Percentiles rank a stretch among this genome's conserved stretches.
These are phyloP conservation scores for Byasa hedistus DNA, from an alignment of 2,888 invertebrate genomes.

Conservation along the genomic window DNA sequence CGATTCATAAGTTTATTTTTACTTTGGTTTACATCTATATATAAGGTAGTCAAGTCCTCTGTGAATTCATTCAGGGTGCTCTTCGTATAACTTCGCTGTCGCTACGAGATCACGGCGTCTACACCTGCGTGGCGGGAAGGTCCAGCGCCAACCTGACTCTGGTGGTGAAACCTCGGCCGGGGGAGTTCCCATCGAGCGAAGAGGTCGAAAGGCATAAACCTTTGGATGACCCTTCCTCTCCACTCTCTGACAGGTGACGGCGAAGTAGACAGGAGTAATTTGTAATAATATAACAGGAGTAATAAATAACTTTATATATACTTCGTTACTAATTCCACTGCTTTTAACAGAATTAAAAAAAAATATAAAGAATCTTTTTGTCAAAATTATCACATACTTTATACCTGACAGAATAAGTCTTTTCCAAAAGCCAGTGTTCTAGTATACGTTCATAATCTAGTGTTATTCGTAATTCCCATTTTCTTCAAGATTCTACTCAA, in stretches of 20 bases:
- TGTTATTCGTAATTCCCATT: too few relatives aligned
- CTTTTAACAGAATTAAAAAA: too few relatives aligned
- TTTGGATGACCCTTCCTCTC: conserved; percentile 70
- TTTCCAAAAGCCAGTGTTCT: too few relatives aligned
- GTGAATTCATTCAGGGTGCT: conserved; percentile 80
- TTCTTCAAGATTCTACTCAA: too few relatives aligned
- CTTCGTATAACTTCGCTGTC: conserved; percentile 90
- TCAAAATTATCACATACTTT: too few relatives aligned
- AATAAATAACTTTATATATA: too few relatives aligned
- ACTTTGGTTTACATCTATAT: background rate
- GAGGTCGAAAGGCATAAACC: conserved; percentile 83
- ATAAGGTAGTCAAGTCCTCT: background rate
- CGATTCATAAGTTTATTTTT: too few relatives aligned
- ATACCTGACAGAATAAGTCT: too few relatives aligned
- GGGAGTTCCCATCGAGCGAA: conserved; percentile 88
- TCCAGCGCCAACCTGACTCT: conserved; percentile 90
- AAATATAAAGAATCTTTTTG: too few relatives aligned
- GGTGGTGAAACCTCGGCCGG: conserved; percentile 89
- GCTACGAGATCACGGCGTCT: conserved; percentile 90
- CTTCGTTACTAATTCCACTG: too few relatives aligned
- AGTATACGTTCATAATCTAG: too few relatives aligned
- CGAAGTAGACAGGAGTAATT: conserved; percentile 25
- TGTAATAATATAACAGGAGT: too few relatives aligned
- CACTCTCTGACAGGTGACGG: conserved; percentile 69
- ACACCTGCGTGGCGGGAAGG: conserved; percentile 91